Percentiles rank a stretch among this genome's conserved stretches.
phyloP scores from a whole-genome alignment of 2,888 invertebrate genomes.

The Netelia melanura region DNA sequence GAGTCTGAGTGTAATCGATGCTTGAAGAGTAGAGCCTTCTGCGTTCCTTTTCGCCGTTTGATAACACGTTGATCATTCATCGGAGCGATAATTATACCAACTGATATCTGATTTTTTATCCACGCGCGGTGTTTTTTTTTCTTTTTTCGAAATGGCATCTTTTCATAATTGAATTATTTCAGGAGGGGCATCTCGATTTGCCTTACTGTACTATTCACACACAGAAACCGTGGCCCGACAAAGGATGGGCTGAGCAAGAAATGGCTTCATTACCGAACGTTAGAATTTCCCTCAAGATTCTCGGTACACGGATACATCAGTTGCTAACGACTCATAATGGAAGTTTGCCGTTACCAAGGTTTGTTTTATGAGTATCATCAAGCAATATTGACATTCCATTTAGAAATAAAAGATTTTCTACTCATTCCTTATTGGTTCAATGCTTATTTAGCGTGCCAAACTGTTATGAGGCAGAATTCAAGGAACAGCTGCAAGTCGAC shows the following conservation, averaged over 20 bases:
- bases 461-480: slow-evolving; percentile 92
- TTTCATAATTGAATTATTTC: slow-evolving; percentile 54
- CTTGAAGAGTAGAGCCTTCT: slow-evolving; percentile 75
- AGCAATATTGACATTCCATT: too few species aligned
- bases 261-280: slow-evolving; percentile 88
- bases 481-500: slow-evolving; percentile 87
- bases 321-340: slow-evolving; percentile 92
- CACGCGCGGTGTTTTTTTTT: neutral
- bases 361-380: neutral
- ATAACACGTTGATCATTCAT: slow-evolving; percentile 77
- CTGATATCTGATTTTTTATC: slow-evolving; percentile 44
- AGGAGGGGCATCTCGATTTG: slow-evolving; percentile 86
- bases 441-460: slow-evolving; percentile 89
- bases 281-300: slow-evolving; percentile 86
- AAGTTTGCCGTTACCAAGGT: slow-evolving; percentile 92
- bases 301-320: slow-evolving; percentile 88
- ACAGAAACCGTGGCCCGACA: slow-evolving; percentile 86
- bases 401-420: neutral
- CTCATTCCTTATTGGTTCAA: slow-evolving; percentile 34
- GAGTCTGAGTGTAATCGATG: slow-evolving; percentile 79
- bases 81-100: slow-evolving; percentile 74
- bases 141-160: neutral
- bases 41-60: slow-evolving; percentile 75
- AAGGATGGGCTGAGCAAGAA: slow-evolving; percentile 91
- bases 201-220: slow-evolving; percentile 90